Percentiles rank a stretch among this genome's conserved stretches.
These are phyloP conservation scores for Otis tarda DNA, from an alignment of 2,113 vertebrate species.

Conservation along the genomic window DNA sequence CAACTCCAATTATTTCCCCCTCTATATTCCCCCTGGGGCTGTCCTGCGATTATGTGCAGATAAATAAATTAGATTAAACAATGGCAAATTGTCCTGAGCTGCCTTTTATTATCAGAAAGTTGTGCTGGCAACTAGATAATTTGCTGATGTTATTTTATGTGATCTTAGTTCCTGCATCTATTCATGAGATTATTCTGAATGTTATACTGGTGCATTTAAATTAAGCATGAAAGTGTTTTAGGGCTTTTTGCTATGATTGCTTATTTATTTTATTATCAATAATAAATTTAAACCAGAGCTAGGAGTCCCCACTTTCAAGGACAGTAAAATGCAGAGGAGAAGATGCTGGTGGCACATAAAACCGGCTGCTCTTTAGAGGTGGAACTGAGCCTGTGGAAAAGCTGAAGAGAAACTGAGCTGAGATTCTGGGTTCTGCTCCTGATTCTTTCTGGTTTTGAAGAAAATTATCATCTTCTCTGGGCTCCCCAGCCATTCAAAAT, in stretches of 20 bases:
- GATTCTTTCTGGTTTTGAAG: not conserved
- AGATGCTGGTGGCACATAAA: not conserved
- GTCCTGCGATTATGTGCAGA: not conserved
- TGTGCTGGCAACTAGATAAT: conserved; percentile 22
- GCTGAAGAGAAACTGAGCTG: not conserved
- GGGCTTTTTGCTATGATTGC: conserved; percentile 53
- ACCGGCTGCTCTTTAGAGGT: not conserved
- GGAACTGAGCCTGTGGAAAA: not conserved
- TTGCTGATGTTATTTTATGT: conserved; percentile 11
- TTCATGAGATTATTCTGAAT: conserved; percentile 30
- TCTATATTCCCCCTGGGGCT: not conserved
- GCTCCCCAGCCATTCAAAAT: fast-evolving
- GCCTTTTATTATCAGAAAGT: conserved; percentile 52
- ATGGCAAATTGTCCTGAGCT: conserved; percentile 50
- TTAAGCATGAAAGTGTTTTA: conserved; percentile 41
- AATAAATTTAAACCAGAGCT: conserved; percentile 17
- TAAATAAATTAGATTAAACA: conserved; percentile 60
- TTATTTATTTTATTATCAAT: conserved; percentile 64
- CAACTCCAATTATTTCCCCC: conserved; percentile 37
- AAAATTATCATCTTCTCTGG: too few species aligned
- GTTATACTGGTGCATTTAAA: conserved; percentile 20
- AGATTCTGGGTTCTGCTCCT: not conserved
- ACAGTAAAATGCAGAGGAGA: not conserved
- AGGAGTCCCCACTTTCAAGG: not conserved
- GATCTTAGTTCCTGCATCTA: conserved; percentile 8